Evolutionary conservation across 1,140 invertebrate genomes (phyloP).

Genomic region (Patella vulgata): DNA sequence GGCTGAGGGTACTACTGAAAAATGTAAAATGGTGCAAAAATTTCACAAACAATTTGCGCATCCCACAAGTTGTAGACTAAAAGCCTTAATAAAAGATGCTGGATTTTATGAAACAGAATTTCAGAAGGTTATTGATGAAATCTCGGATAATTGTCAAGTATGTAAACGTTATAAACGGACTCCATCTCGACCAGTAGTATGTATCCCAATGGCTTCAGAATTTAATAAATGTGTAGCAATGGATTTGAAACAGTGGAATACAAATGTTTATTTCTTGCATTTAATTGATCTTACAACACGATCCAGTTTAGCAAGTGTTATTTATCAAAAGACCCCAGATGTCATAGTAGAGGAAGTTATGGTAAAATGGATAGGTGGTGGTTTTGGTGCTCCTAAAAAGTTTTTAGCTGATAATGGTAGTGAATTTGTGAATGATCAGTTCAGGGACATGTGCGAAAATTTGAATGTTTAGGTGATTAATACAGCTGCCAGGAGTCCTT

Average conservation of each 20-base stretch:
- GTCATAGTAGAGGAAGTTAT: slow-evolving; percentile 3
- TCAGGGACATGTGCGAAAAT: slow-evolving; percentile 3
- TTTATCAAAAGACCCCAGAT: neutral
- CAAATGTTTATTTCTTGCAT: too few species aligned
- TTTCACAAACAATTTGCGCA: too few species aligned
- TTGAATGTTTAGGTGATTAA: neutral
- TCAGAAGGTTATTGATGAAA: neutral
- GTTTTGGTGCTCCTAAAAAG: neutral
- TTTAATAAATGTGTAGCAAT: slow-evolving; percentile 12
- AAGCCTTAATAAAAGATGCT: too few species aligned
- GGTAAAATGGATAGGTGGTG: slow-evolving; percentile 3
- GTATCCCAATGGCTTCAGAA: slow-evolving; percentile 12
- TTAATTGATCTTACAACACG: slow-evolving; percentile 2
- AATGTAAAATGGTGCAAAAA: neutral
- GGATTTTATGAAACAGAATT: neutral
- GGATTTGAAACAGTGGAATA: neutral
- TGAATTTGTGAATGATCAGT: neutral
- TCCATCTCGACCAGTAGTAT: neutral
- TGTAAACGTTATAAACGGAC: slow-evolving; percentile 3
- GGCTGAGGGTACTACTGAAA: neutral
- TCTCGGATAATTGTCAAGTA: slow-evolving; percentile 2
- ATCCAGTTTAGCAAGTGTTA: slow-evolving; percentile 7
- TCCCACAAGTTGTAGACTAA: neutral
- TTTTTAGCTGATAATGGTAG: neutral
- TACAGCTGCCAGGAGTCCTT: slow-evolving; percentile 1